Percentiles rank a stretch among this genome's conserved stretches.
Conservation (phyloP, 2,797 vertebrate species). For the Gobionotothen gibberifrons region DNA sequence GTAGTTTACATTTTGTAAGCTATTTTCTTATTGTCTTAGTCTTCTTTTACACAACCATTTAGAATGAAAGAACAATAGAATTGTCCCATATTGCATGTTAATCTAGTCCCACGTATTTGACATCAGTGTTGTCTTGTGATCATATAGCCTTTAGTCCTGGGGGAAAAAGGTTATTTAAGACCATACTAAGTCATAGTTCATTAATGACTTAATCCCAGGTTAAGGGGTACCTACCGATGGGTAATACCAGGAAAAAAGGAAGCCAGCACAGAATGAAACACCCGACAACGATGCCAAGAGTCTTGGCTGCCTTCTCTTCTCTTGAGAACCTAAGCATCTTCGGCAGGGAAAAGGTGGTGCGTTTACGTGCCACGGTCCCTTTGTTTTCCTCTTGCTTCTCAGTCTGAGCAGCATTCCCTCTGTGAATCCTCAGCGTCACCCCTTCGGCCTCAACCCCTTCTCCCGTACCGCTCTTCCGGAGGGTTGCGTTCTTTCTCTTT, state of each 20-base stretch:
- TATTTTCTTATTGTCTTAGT: no score
- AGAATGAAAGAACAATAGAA: no score
- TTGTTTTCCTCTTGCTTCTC: slow-evolving; percentile 42
- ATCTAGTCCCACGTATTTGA: no score
- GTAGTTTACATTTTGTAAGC: no score
- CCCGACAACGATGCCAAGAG: slow-evolving; percentile 95
- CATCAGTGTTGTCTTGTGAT: no score
- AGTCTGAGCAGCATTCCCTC: slow-evolving; percentile 69
- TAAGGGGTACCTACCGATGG: slow-evolving; percentile 87
- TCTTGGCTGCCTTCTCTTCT: slow-evolving; percentile 97
- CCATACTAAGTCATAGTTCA: no score
- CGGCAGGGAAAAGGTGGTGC: slow-evolving; percentile 82
- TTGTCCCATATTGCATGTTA: no score
- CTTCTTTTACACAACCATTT: no score
- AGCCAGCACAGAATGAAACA: slow-evolving; percentile 98
- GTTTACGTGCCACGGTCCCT: slow-evolving; percentile 43
- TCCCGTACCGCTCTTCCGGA: slow-evolving; percentile 81
- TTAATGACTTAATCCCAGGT: no score
- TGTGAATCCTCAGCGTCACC: slow-evolving; percentile 91
- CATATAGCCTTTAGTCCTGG: no score
- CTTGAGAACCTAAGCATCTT: slow-evolving; percentile 90
- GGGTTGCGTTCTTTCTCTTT: slow-evolving; percentile 62
- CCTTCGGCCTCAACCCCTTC: slow-evolving; percentile 85
- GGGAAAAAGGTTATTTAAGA: no score
- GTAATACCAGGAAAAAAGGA: slow-evolving; percentile 96